phyloP scores from a whole-genome alignment of 1,140 invertebrate genomes.

The Rhopalosiphum maidis region DNA sequence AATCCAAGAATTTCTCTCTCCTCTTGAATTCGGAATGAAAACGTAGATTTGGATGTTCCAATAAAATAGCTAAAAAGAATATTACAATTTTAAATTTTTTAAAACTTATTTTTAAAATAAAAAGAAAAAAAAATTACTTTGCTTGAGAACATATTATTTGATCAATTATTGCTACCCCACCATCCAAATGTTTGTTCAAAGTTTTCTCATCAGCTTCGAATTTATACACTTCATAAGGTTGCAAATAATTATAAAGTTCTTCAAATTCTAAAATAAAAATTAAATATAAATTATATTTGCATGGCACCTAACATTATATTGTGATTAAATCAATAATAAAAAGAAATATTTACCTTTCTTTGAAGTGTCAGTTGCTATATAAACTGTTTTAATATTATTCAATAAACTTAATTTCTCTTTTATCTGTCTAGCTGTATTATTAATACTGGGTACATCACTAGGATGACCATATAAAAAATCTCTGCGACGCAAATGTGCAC shows the following conservation, averaged over 20 bases:
- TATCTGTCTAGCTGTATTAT: conserved; percentile 76
- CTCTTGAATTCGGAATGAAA: conserved; percentile 95
- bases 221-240: conserved; percentile 64
- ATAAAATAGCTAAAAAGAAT: conserved; percentile 75
- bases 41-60: conserved; percentile 93
- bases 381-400: conserved; percentile 70
- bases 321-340: conserved; percentile 1
- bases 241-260: conserved; percentile 64
- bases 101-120: conserved; percentile 46
- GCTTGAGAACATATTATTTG: conserved; percentile 94
- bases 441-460: conserved; percentile 75
- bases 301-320: conserved; percentile 32
- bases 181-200: conserved; percentile 74
- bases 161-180: conserved; percentile 92
- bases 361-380: conserved; percentile 83
- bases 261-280: conserved; percentile 65
- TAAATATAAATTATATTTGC: conserved; percentile 56
- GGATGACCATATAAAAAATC: conserved; percentile 79
- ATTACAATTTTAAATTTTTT: background rate
- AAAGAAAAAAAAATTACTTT: conserved; percentile 64
- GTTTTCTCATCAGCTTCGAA: conserved; percentile 65
- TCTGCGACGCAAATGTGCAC: conserved; percentile 80
- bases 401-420: conserved; percentile 68
- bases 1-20: conserved; percentile 95
- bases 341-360: conserved; percentile 62